phyloP scores from a whole-genome alignment of 2,113 vertebrate species.

The Ictalurus punctatus region DNA sequence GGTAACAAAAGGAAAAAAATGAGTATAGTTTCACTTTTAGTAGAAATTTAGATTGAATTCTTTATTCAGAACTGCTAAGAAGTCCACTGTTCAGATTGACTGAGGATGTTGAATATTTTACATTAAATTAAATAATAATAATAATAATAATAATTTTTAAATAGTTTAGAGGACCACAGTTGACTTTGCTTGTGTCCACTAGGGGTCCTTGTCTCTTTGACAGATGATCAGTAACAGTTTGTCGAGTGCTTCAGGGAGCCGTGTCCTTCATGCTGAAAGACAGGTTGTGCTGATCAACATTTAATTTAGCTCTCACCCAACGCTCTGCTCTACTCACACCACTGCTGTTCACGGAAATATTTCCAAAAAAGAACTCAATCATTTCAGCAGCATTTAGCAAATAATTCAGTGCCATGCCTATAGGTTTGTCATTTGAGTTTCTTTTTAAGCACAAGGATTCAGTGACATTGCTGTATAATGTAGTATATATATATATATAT shows the following conservation, averaged over 20 bases:
- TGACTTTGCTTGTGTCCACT: conserved; percentile 1
- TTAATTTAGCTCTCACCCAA: background rate
- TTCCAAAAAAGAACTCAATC: background rate
- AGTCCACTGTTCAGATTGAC: background rate
- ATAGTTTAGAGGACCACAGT: background rate
- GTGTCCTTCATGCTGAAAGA: conserved; percentile 14
- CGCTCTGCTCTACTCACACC: background rate
- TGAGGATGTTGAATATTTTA: background rate
- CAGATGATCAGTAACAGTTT: background rate
- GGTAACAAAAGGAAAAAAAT: background rate
- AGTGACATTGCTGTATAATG: background rate
- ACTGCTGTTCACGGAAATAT: background rate
- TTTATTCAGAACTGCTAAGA: background rate
- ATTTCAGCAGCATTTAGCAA: background rate
- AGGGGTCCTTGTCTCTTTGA: conserved; percentile 25
- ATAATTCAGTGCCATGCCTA: background rate
- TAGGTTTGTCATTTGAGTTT: background rate
- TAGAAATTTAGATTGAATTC: background rate
- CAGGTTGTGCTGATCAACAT: conserved; percentile 1
- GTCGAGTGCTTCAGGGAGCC: background rate
- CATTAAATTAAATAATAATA: background rate
- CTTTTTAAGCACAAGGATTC: too few species aligned
- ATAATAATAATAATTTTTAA: too few species aligned
- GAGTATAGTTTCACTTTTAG: background rate
- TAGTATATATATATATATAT: too few species aligned